These are phyloP conservation scores for Uropetala carovei DNA, from an alignment of 2,888 invertebrate species.

Conservation along the genomic window DNA sequence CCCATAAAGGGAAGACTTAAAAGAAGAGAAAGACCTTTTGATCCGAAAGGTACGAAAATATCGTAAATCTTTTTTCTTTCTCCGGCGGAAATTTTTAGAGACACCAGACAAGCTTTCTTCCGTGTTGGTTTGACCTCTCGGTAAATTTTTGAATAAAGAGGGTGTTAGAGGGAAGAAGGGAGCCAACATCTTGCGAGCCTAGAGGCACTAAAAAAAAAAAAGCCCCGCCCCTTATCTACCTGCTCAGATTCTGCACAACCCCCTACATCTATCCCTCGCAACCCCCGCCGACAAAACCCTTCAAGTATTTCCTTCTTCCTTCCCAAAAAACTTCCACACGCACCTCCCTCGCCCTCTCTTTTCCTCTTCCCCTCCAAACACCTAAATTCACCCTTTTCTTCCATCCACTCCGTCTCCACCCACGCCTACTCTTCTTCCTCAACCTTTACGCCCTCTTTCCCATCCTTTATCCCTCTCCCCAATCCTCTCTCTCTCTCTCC, in stretches of 20 bases:
- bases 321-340: constrained; percentile 14
- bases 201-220: neutral
- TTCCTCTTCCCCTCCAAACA: constrained; percentile 18
- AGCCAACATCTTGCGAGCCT: constrained; percentile 33
- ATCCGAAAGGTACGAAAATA: neutral
- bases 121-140: neutral
- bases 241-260: constrained; percentile 24
- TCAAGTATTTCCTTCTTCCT: neutral
- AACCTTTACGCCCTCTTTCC: neutral
- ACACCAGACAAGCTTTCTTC: neutral
- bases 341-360: neutral
- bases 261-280: neutral
- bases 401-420: constrained; percentile 18
- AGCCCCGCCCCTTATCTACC: constrained; percentile 26
- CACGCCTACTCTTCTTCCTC: neutral
- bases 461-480: neutral
- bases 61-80: neutral
- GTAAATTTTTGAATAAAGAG: neutral
- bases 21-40: too few relatives aligned
- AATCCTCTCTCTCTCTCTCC: neutral
- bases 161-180: neutral
- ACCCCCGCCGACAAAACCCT: constrained; percentile 4
- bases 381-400: constrained; percentile 57
- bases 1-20: too few relatives aligned
- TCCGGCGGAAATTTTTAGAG: neutral